Evolutionary conservation across 2,113 vertebrate genomes (phyloP).

Genomic region (Brienomyrus longianalis): DNA sequence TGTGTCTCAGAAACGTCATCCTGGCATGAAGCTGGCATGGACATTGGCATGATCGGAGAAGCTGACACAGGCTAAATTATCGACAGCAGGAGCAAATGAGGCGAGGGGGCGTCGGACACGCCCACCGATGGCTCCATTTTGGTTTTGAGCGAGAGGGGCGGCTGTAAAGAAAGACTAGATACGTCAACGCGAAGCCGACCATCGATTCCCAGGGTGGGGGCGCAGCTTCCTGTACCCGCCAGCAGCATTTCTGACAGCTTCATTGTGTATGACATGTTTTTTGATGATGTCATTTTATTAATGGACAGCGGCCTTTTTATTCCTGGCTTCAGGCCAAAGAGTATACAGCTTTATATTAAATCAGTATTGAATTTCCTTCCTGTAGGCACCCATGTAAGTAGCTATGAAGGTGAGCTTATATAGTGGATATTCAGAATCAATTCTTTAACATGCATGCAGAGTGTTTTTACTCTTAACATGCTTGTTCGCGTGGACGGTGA

Average conservation of each 20-base stretch:
- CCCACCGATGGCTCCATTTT: neutral
- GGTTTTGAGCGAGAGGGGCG: neutral
- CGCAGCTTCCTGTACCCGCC: neutral
- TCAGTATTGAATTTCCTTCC: neutral
- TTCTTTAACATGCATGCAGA: neutral
- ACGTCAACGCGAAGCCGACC: neutral
- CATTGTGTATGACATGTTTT: neutral
- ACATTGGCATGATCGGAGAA: neutral
- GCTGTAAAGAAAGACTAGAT: neutral
- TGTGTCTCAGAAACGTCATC: neutral
- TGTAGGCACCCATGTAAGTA: neutral
- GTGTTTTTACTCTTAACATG: neutral
- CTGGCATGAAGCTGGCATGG: neutral
- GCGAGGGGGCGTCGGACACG: accelerated
- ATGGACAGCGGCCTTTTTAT: neutral
- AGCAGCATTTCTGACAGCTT: neutral
- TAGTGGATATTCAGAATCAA: neutral
- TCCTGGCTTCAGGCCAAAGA: neutral
- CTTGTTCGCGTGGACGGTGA: neutral
- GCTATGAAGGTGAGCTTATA: neutral
- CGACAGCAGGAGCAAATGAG: neutral
- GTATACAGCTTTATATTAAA: neutral
- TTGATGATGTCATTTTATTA: neutral
- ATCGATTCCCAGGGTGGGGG: neutral
- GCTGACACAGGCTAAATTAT: neutral